These are phyloP conservation scores for Chalcosyrphus nemorum DNA, from an alignment of 2,888 invertebrate genomes.

Conservation along the genomic window DNA sequence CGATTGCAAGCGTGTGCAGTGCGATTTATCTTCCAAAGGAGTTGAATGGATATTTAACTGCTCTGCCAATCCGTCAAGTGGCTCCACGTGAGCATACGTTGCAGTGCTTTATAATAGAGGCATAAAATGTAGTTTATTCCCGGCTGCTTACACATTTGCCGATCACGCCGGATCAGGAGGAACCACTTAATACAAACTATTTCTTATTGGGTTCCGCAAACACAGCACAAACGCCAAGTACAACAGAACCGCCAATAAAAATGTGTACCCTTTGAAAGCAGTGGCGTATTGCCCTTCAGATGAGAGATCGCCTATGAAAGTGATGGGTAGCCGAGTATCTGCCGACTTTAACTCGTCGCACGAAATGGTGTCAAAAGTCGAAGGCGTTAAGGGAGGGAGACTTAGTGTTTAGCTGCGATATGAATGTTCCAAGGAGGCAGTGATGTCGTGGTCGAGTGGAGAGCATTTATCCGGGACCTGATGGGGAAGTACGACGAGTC, in stretches of 20 bases:
- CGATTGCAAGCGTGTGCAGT: constrained; percentile 33
- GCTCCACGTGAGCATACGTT: constrained; percentile 57
- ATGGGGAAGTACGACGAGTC: neutral
- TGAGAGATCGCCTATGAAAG: constrained; percentile 19
- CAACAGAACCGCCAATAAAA: neutral
- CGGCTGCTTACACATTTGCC: constrained; percentile 16
- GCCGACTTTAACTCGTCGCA: constrained; percentile 44
- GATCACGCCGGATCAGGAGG: neutral
- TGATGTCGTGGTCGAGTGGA: constrained; percentile 50
- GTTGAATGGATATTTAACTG: constrained; percentile 36
- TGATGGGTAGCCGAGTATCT: constrained; percentile 57
- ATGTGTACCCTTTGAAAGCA: constrained; percentile 21
- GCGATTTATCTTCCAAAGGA: constrained; percentile 22
- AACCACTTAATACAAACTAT: constrained; percentile 20
- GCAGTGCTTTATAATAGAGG: constrained; percentile 23
- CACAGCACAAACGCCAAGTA: constrained; percentile 16
- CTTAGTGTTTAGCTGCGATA: constrained; percentile 62
- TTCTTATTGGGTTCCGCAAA: neutral
- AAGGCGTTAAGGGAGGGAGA: constrained; percentile 40
- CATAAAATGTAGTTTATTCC: constrained; percentile 17
- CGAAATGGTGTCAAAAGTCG: constrained; percentile 51
- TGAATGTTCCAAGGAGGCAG: constrained; percentile 26
- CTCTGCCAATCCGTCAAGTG: constrained; percentile 16
- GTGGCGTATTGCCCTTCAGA: constrained; percentile 23
- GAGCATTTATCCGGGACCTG: neutral